Evolutionary conservation across 1,140 invertebrate species (phyloP), one percentile per base, ranked within the genome.

Genomic region (Drosophila pallidifrons): DNA sequence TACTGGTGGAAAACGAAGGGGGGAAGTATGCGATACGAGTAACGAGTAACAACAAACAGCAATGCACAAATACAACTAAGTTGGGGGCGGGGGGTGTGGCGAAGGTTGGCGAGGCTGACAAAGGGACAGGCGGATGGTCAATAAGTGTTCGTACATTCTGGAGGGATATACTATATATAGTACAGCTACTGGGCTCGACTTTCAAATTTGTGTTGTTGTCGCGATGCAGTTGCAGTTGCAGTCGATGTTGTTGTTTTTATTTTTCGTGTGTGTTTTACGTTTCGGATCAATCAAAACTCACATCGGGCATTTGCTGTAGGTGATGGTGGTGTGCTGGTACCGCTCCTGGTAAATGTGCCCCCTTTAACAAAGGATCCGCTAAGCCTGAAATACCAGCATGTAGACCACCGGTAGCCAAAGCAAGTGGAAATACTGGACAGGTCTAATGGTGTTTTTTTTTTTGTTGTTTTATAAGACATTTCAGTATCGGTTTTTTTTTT

Each of bases 321-420:
- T 96, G 95, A 94, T 96, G 95, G 93, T 95, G 95, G 93, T 95
- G 95, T 92, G 95, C 95, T 93, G 96, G 95, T 94, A 96, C 94
- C 92, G 95, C 95, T 94, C 95, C 96, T 94, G 94, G 94, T 93
- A 96, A 95, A 93, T 96, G 95, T 94, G 95, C 95, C 94, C 95
- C 95, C 94, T 96, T 96, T 94, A 96, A 94, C 94, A 96, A 94
- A 93, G 95, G 95, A 94, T 95, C 94, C 93, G 94, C 93, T 92
- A 95, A 94, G 94, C 95, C 95, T 95, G 94, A 94, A 94, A 95
- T 91, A 79, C 92, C 92, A 91, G 92, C 91, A 90, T 93, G 92
- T 77, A 93, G 90, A 82, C 92, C 92, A 91, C 92, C 91, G 81
- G 90, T 85, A 82, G 92, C 92, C 85, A 92, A 83, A 60, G 92